Percentiles rank a stretch among this genome's conserved stretches.
Conservation (phyloP, 2,888 invertebrate species). For the Scaptomyza parva region DNA sequence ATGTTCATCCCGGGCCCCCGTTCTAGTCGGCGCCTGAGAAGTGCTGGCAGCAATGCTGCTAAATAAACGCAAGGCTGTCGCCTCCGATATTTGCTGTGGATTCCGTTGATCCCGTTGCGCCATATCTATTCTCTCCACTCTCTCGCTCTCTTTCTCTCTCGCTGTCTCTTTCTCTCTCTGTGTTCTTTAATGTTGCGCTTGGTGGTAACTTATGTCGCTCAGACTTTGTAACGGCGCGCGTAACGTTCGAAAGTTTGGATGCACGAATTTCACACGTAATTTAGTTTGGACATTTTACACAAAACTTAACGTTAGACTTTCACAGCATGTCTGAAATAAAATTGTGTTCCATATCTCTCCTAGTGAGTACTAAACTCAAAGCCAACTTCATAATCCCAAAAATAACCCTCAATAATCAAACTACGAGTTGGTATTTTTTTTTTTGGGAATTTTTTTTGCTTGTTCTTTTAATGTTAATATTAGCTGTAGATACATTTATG, state of each 20-base stretch:
- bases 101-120: slow-evolving; percentile 35
- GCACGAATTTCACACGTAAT: slow-evolving; percentile 65
- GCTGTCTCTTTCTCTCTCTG: too few species aligned
- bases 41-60: slow-evolving; percentile 56
- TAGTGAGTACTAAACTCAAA: not conserved
- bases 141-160: too few species aligned
- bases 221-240: slow-evolving; percentile 21
- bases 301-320: slow-evolving; percentile 61
- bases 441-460: slow-evolving; percentile 11
- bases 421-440: too few species aligned
- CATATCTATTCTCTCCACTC: slow-evolving; percentile 38
- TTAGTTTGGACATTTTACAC: slow-evolving; percentile 70
- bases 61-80: slow-evolving; percentile 67
- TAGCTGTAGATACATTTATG: slow-evolving; percentile 53
- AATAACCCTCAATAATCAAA: slow-evolving; percentile 7
- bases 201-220: slow-evolving; percentile 9
- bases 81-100: slow-evolving; percentile 59
- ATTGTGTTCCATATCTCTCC: not conserved
- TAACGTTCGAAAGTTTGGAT: slow-evolving; percentile 52
- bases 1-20: not conserved
- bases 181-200: slow-evolving; percentile 7
- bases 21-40: slow-evolving; percentile 1
- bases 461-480: slow-evolving; percentile 54
- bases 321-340: slow-evolving; percentile 46
- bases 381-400: slow-evolving; percentile 10